Conservation (phyloP, 2,113 vertebrate species). For the Microcebus tavaratra region DNA sequence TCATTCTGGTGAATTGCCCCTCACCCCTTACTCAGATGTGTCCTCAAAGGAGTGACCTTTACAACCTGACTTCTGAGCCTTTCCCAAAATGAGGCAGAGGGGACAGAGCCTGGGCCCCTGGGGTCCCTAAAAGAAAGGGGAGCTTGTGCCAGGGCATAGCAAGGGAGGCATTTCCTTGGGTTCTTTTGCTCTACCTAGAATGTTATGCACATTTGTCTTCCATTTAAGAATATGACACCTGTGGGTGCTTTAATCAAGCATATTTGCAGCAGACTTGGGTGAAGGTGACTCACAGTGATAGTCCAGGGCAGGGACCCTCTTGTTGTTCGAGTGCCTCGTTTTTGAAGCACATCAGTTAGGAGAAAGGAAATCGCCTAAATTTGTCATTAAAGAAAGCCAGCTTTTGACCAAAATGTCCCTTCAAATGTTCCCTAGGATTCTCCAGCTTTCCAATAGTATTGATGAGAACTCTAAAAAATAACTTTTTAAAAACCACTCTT, state of each 20-base stretch:
- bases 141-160: neutral
- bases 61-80: neutral
- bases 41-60: neutral
- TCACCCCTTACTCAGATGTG: rapidly evolving
- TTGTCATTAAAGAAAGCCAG: constrained; percentile 38
- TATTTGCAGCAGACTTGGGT: neutral
- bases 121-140: neutral
- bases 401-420: neutral
- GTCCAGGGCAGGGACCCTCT: neutral
- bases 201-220: neutral
- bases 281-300: neutral
- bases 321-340: neutral
- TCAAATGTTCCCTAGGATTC: neutral
- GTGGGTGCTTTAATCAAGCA: neutral
- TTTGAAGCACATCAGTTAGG: neutral
- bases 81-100: neutral
- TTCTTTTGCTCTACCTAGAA: neutral
- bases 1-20: neutral
- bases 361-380: neutral
- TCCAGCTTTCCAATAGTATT: neutral
- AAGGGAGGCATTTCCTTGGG: neutral
- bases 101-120: neutral
- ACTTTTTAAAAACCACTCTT: neutral
- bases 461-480: neutral
- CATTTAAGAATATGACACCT: neutral